Evolutionary conservation across 2,797 vertebrate species (phyloP).

Genomic region (Discoglossus pictus): DNA sequence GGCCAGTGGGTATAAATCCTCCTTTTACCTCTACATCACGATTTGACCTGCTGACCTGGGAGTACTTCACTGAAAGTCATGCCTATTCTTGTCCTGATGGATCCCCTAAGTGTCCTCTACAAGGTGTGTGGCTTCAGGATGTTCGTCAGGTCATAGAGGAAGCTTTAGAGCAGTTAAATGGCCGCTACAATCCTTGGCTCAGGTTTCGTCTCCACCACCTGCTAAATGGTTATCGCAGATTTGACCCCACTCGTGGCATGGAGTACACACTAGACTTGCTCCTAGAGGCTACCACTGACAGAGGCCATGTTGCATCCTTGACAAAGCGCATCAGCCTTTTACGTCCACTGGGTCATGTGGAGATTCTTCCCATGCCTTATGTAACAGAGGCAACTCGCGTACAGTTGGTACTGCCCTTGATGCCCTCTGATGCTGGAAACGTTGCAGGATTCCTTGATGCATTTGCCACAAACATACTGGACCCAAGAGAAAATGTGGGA

Average conservation of each 20-base stretch:
- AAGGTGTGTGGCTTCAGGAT: slow-evolving; percentile 82
- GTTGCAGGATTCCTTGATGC: slow-evolving; percentile 88
- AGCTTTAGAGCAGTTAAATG: slow-evolving; percentile 85
- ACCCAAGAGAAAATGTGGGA: slow-evolving; percentile 86
- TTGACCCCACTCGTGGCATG: slow-evolving; percentile 94
- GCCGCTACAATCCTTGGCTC: slow-evolving; percentile 86
- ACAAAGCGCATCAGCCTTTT: slow-evolving; percentile 87
- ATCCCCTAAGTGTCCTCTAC: slow-evolving; percentile 90
- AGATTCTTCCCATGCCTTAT: slow-evolving; percentile 97
- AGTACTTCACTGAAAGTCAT: slow-evolving; percentile 96
- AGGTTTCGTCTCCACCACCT: slow-evolving; percentile 87
- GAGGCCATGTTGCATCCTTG: slow-evolving; percentile 86
- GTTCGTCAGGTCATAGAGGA: slow-evolving; percentile 82
- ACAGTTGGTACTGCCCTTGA: slow-evolving; percentile 90
- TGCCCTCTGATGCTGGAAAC: slow-evolving; percentile 77
- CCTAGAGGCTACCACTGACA: slow-evolving; percentile 89
- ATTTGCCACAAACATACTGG: slow-evolving; percentile 87
- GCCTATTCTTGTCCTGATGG: slow-evolving; percentile 87
- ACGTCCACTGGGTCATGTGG: slow-evolving; percentile 87
- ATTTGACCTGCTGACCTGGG: slow-evolving; percentile 97
- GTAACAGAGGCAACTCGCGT: slow-evolving; percentile 93
- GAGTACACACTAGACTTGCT: slow-evolving; percentile 91
- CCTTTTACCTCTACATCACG: slow-evolving; percentile 88
- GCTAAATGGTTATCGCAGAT: slow-evolving; percentile 92
- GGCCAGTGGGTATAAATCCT: slow-evolving; percentile 89